phyloP scores from a whole-genome alignment of 1,140 invertebrate species.

The Leptonema lineaticorne region DNA sequence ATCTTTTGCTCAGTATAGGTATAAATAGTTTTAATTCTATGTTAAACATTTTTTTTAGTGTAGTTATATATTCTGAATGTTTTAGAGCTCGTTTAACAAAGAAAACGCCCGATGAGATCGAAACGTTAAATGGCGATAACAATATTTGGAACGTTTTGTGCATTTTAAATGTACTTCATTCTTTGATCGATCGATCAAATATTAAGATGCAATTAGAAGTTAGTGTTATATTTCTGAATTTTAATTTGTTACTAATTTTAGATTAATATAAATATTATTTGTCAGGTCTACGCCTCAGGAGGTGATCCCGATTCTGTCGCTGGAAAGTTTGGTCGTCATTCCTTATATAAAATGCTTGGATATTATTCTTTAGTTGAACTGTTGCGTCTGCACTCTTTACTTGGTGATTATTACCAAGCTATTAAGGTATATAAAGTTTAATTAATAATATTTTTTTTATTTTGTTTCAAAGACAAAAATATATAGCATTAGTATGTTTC shows the following conservation, averaged over 20 bases:
- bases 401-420: constrained; percentile 98
- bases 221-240: constrained; percentile 31
- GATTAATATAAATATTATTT: neutral
- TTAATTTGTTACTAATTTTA: neutral
- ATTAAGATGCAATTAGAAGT: constrained; percentile 97
- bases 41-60: neutral
- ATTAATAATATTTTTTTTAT: neutral
- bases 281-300: constrained; percentile 71
- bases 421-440: constrained; percentile 71
- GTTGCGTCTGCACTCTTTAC: constrained; percentile 89
- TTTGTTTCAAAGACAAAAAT: neutral
- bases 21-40: constrained; percentile 1
- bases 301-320: constrained; percentile 95
- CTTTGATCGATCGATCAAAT: constrained; percentile 96
- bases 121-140: constrained; percentile 76
- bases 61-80: constrained; percentile 23
- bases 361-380: constrained; percentile 97
- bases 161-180: constrained; percentile 97
- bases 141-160: constrained; percentile 99
- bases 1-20: constrained; percentile 91
- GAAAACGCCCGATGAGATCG: constrained; percentile 81
- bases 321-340: constrained; percentile 94
- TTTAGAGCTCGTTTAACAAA: constrained; percentile 78
- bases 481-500: neutral
- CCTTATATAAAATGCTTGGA: constrained; percentile 98